Base-by-base conservation (phyloP, 2,113 vertebrate species). In the Barnardius zonarius region DNA sequence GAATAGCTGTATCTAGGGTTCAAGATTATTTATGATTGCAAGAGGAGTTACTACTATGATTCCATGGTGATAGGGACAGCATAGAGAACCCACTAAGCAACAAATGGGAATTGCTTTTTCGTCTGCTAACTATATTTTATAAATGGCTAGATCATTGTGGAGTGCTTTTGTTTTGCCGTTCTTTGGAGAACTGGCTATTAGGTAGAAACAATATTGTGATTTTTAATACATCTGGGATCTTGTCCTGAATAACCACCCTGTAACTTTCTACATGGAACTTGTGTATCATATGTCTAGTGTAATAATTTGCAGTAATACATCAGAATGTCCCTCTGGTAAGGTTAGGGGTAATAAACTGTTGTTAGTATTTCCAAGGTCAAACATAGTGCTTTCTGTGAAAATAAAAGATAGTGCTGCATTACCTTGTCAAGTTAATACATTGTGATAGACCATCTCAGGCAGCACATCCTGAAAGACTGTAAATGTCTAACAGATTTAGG, bases 401-500 rank as follows among this genome's bases (percentile, higher is more conserved):
- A 96, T 97, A 96, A 97, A 96, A 96, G 95, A 93, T 64, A 86
- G 94, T 4, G 5, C 95, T 96, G 92, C 95, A 94, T 97, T 97
- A 97, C 82, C 27, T 96, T 98, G 98, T 98, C 97, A 98, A 86
- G 97, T 96, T 97, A 98, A 98, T 96, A 94, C 97, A 90, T 95
- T 94, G 96, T 97, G 98, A 98, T 97, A 95, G 97, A 98, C 95
- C 97, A 88, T 92, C 96, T 97, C 95, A 95, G 96, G 83, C 98
- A 95, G 96, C 95, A 84, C 93, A 89, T 96, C 95, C 94, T 93
- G 95, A 85, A 96, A 96, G 98, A 95, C 97, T 96, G 97, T 96
- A 97, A 98, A 98, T 95, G 97, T 96, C 98, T 96, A 88, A 97
- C 94, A 97, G 97, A 97, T 98, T 98, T 97, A 98, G 95, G 97